Base-by-base conservation (phyloP, 2,888 invertebrate species). In the Xanthia togata region DNA sequence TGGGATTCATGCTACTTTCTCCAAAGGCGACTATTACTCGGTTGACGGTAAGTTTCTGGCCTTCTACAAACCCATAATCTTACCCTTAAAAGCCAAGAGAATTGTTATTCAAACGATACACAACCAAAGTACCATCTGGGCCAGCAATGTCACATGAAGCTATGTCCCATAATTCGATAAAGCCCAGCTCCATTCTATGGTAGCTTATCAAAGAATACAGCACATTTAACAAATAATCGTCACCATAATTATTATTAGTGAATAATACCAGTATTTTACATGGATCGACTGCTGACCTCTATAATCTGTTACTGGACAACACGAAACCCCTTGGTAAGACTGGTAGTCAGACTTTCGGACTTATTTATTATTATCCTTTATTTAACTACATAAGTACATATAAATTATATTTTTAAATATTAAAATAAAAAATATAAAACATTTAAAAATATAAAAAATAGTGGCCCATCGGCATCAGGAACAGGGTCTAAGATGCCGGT, bases 1-100 rank as follows among this genome's bases (percentile, higher is more conserved):
- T 4, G 86, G 86, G 0, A 64, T 86, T 11, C 82, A 84, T 38
- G 67, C 84, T 0, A 82, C 78, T 1, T 80, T 82, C 20, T 79
- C 86, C 8, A 78, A 57, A 55, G 82, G 83, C n/a, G 77, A 77
- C 26, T 83, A 59, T 53, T 4, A 20, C 12, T 75, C 85, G 1
- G 8, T 82, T 12, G 80, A 79, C 38, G 82, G 86, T 81, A 20
- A 38, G 76, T 67, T 14, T 59, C 1, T 20, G 20, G 0, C 26
- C 5, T 41, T 67, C 31, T 41, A 9, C 38, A n/a, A 41, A 14
- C 5, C 38, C n/a, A n/a, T 64, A 17, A 4, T 38, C n/a, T 38
- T n/a, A n/a, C 38, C n/a, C 4, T 9, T 17, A 9, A 63, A n/a
- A 38, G 38, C n/a, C 38, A n/a, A 63, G 9, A 63, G 1, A 9